A percentile compares a stretch with the other conserved stretches of the same genome.
Evolutionary conservation across 1,140 invertebrate genomes (phyloP).

Genomic region (Rhyacophila brunnea): DNA sequence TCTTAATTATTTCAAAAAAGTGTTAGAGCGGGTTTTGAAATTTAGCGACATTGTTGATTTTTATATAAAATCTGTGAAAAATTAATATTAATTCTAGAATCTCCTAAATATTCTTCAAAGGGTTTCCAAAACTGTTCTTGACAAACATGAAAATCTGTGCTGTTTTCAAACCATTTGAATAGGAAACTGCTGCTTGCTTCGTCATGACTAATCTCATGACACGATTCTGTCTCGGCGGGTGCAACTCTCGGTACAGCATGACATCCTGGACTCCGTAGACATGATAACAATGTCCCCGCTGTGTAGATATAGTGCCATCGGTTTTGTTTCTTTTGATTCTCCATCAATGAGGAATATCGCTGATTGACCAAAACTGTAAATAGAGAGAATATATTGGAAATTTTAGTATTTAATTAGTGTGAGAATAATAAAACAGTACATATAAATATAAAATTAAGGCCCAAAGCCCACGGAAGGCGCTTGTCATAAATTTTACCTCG

Average conservation of each 20-base stretch:
- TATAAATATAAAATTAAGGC: too few species aligned
- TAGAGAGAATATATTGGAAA: conserved; percentile 33
- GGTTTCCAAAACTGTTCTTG: conserved; percentile 53
- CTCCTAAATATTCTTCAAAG: conserved; percentile 56
- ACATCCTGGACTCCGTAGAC: conserved; percentile 74
- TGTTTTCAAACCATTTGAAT: too few species aligned
- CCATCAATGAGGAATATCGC: conserved; percentile 86
- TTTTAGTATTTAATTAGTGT: too few species aligned
- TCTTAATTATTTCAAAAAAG: too few species aligned
- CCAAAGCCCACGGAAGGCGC: too few species aligned
- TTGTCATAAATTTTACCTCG: too few species aligned
- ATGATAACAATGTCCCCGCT: conserved; percentile 85
- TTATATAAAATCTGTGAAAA: conserved; percentile 66
- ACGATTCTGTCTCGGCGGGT: conserved; percentile 44
- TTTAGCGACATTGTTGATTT: conserved; percentile 18
- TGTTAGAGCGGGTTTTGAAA: too few species aligned
- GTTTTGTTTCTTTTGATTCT: conserved; percentile 59
- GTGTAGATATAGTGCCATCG: conserved; percentile 66
- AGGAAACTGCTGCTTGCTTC: too few species aligned
- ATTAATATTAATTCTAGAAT: conserved; percentile 75
- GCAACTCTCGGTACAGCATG: conserved; percentile 83
- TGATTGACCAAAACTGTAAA: conserved; percentile 79
- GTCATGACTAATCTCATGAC: conserved; percentile 44
- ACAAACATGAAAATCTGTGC: conserved; percentile 36
- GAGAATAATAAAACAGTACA: too few species aligned